These are phyloP conservation scores for Gopherus evgoodei DNA, from an alignment of 2,113 vertebrate species.

Conservation along the genomic window DNA sequence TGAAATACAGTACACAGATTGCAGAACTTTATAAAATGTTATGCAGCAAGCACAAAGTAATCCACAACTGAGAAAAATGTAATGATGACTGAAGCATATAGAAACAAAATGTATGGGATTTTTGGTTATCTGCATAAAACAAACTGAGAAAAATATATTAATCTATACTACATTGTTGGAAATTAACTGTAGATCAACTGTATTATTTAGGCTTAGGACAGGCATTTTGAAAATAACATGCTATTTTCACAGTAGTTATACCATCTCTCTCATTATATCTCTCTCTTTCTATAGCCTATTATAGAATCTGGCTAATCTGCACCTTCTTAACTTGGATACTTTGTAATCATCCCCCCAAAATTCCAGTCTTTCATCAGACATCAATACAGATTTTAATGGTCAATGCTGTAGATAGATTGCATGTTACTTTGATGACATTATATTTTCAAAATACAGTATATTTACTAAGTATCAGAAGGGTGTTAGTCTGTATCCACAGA, in stretches of 20 bases:
- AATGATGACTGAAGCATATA: accelerated
- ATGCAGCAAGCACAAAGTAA: neutral
- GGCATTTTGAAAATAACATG: neutral
- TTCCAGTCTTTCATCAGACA: neutral
- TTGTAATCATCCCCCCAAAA: neutral
- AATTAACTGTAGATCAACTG: neutral
- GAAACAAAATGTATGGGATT: neutral
- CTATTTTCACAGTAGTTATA: neutral
- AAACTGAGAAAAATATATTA: neutral
- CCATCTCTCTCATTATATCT: neutral
- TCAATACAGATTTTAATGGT: neutral
- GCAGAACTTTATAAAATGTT: neutral
- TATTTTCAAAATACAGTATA: neutral
- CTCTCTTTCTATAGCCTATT: accelerated
- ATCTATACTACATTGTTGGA: neutral
- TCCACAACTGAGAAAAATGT: neutral
- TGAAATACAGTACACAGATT: neutral
- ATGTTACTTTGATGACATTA: neutral
- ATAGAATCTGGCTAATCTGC: neutral
- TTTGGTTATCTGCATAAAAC: neutral
- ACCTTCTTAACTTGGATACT: neutral
- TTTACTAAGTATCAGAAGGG: neutral
- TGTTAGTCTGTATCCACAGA: too few relatives aligned
- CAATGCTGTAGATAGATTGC: neutral
- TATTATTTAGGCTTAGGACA: neutral